These are phyloP conservation scores for Thryonomys swinderianus DNA, from an alignment of 2,113 vertebrate species.

Conservation along the genomic window DNA sequence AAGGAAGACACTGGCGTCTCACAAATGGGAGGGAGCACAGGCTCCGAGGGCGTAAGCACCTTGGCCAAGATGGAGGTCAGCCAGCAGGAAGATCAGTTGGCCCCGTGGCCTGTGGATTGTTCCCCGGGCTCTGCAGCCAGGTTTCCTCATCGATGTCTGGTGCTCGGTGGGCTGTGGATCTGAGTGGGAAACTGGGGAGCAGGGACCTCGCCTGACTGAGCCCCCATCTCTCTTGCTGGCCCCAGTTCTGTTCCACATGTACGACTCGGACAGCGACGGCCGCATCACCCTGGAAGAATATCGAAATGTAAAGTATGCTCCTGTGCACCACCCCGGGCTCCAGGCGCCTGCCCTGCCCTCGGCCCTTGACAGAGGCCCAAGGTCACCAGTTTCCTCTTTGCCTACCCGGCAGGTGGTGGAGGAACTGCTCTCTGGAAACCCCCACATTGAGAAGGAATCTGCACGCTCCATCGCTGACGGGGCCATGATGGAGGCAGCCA, in stretches of 20 bases:
- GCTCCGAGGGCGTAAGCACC: neutral
- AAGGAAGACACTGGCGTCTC: rapidly evolving
- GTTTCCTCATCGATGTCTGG: neutral
- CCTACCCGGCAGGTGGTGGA: slow-evolving; percentile 90
- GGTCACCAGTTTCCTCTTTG: neutral
- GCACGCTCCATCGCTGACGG: slow-evolving; percentile 92
- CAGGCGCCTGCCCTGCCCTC: neutral
- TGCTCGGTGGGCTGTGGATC: neutral
- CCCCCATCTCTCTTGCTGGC: rapidly evolving
- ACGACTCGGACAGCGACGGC: slow-evolving; percentile 95
- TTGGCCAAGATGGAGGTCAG: neutral
- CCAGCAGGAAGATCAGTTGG: neutral
- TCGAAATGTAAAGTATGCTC: slow-evolving; percentile 89
- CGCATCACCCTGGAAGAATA: slow-evolving; percentile 96
- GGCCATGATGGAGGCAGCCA: slow-evolving; percentile 98
- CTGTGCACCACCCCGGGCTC: neutral
- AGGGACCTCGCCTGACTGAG: neutral
- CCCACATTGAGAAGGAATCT: slow-evolving; percentile 89
- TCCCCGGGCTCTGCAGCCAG: neutral
- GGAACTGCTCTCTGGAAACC: slow-evolving; percentile 93
- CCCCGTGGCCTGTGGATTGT: neutral
- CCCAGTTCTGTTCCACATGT: slow-evolving; percentile 98
- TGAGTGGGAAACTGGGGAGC: neutral
- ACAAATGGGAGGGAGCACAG: neutral
- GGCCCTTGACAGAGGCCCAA: rapidly evolving